Evolutionary conservation across 2,888 invertebrate genomes (phyloP).

Genomic region (Aspidiotus destructor): DNA sequence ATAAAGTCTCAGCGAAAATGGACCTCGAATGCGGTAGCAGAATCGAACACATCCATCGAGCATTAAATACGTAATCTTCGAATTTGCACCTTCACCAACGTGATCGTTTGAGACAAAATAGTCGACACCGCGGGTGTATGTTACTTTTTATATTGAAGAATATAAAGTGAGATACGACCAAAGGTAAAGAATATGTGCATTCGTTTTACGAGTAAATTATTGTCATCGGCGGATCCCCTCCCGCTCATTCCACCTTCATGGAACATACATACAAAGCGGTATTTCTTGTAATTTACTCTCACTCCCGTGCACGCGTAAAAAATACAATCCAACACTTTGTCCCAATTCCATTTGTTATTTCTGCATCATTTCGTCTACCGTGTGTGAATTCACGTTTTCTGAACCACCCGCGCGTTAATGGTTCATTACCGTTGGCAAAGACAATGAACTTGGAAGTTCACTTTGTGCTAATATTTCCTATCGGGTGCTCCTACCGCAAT

Average conservation of each 20-base stretch:
- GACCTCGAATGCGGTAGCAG: too few species aligned
- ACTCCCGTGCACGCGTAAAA: conserved; percentile 5
- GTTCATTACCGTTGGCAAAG: conserved; percentile 7
- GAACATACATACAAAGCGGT: conserved; percentile 7
- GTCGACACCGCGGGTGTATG: background rate
- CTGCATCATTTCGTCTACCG: background rate
- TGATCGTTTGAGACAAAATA: background rate
- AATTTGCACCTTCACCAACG: too few species aligned
- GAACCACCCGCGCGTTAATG: conserved; percentile 10
- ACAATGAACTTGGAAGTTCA: conserved; percentile 4
- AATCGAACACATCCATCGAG: too few species aligned
- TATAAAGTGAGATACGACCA: background rate
- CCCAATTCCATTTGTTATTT: conserved; percentile 15
- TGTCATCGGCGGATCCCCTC: conserved; percentile 15
- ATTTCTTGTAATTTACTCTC: conserved; percentile 20
- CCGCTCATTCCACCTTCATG: background rate
- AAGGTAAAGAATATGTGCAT: background rate
- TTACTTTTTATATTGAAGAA: conserved; percentile 8
- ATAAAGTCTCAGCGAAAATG: too few species aligned
- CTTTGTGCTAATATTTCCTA: background rate
- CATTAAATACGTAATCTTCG: background rate
- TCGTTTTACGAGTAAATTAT: background rate
- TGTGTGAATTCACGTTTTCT: background rate
- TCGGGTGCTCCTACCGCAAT: too few species aligned
- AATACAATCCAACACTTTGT: conserved; percentile 12